Evolutionary conservation across 2,888 invertebrate species (phyloP).

Genomic region (Spialia ferax): DNA sequence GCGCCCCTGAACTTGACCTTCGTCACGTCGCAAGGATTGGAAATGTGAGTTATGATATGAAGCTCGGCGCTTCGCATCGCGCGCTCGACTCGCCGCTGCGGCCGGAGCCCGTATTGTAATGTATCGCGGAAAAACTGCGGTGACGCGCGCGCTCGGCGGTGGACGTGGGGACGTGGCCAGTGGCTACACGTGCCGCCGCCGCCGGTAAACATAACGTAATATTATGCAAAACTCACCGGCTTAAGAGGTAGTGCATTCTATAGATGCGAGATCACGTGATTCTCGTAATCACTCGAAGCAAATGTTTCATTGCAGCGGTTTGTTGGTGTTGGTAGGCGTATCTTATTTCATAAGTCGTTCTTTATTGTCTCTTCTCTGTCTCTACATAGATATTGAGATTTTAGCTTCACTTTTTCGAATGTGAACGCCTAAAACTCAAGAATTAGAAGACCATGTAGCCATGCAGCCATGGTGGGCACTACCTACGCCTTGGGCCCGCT

Average conservation of each 20-base stretch:
- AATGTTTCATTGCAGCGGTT: not conserved
- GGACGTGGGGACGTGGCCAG: too few relatives aligned
- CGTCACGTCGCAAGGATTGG: conserved; percentile 18
- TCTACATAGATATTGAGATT: too few relatives aligned
- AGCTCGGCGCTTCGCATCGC: conserved; percentile 5
- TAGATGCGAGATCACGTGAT: conserved; percentile 32
- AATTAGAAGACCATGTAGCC: too few relatives aligned
- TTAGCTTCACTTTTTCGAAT: too few relatives aligned
- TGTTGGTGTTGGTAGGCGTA: too few relatives aligned
- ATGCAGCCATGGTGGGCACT: too few relatives aligned
- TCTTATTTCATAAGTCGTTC: too few relatives aligned
- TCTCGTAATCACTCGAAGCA: not conserved
- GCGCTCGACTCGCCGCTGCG: not conserved
- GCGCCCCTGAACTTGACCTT: conserved; percentile 60
- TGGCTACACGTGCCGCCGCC: conserved; percentile 65
- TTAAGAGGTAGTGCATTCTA: conserved; percentile 28
- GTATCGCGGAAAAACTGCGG: conserved; percentile 35
- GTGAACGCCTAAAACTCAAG: too few relatives aligned
- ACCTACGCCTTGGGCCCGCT: too few relatives aligned
- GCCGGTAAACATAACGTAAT: conserved; percentile 61
- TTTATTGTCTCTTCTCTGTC: too few relatives aligned
- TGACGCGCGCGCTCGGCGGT: not conserved
- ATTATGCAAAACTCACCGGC: conserved; percentile 62
- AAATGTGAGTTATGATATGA: not conserved
- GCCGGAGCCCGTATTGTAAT: conserved; percentile 48